Conservation (phyloP, 2,113 vertebrate genomes). For the Anguilla japonica region DNA sequence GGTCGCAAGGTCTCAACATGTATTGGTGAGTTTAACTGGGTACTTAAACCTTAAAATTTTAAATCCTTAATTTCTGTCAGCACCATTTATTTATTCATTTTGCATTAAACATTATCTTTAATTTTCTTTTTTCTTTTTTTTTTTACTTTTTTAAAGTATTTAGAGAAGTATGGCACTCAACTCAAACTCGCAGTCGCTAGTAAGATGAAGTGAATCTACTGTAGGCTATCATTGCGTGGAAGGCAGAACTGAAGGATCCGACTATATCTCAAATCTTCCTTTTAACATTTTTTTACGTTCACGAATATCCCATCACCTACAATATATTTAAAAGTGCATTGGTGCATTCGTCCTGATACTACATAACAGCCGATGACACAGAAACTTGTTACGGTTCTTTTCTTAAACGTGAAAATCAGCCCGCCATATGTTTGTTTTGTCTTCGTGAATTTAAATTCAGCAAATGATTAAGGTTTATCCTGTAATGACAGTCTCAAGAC, state of each 20-base stretch:
- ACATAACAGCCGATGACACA: background rate
- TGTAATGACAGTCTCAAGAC: background rate
- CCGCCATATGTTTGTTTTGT: background rate
- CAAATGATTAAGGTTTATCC: background rate
- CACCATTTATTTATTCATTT: background rate
- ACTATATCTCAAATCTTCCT: background rate
- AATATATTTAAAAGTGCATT: background rate
- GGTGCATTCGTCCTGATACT: no score
- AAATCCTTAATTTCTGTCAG: background rate
- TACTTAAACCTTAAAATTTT: background rate
- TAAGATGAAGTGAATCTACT: background rate
- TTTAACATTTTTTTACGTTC: background rate
- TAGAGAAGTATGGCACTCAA: no score
- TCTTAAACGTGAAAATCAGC: background rate
- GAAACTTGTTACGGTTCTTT: background rate
- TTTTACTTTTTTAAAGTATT: no score
- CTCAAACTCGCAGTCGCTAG: no score
- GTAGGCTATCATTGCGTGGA: no score
- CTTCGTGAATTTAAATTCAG: background rate
- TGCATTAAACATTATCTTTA: background rate
- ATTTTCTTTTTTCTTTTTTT: background rate
- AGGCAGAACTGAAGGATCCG: no score
- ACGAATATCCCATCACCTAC: background rate
- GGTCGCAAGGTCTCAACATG: background rate
- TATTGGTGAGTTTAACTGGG: background rate